Evolutionary conservation across 2,888 invertebrate species (phyloP), one percentile per base, ranked within the genome.

Genomic region (Serripes groenlandicus): DNA sequence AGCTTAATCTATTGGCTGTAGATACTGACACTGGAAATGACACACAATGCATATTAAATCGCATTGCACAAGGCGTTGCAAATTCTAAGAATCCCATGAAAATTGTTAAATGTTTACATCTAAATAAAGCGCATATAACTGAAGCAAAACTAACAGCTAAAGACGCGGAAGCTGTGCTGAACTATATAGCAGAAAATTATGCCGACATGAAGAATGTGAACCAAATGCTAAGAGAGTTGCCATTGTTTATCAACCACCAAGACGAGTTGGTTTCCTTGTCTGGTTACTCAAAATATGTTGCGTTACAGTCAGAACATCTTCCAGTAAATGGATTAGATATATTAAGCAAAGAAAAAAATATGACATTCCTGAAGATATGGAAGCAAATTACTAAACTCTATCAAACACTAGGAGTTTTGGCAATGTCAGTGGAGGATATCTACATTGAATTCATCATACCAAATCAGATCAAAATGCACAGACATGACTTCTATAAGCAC

Each of bases 391-490:
- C 62, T 5, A 21, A 11, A n/a, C 62, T 62, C 3, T 62, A 32
- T 62, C 32, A 62, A n/a, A 62, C n/a, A 62, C 62, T 62, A 3
- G 62, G 62, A 32, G 32, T 62, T 34, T 21, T 18, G 4, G 3
- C 21, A 21, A 62, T n/a, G n/a, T 32, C 62, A 15, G 34, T 15
- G 18, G 62, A 62, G 32, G 78, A 85, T 18, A 71, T 88, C 15
- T 89, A 87, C 62, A 58, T 62, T 5, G 21, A 54, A 9, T 78
- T 78, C 34, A 69, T 89, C 21, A 60, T 89, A 18, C 85, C 85
- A 21, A 34, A 34, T 2, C 81, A 80, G 26, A 18, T 21, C 5
- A 26, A 62, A 18, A 62, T 80, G 54, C 72, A 34, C 32, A 72
- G 68, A 26, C 73, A 75, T 11, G 81, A 87, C 23, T 64, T 77